Evolutionary conservation across 2,797 vertebrate species (phyloP), one percentile per base, ranked within the genome.

Genomic region (Acanthurus leucopareius): DNA sequence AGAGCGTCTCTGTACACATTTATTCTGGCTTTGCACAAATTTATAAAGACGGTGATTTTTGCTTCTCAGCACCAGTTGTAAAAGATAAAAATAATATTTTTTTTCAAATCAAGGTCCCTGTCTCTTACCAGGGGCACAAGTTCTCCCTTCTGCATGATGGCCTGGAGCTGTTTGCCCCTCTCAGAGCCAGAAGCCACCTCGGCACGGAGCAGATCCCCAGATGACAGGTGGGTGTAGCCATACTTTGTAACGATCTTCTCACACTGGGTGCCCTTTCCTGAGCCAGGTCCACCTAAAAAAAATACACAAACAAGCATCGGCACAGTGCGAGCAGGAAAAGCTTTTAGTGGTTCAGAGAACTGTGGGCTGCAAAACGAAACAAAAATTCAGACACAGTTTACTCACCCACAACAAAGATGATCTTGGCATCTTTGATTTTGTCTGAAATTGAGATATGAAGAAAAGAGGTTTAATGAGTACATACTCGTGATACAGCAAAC

Each of bases 341-440:
- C 25, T 64, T 22, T 16, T 11, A 17, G 2, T 38, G 19, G 11
- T 60, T 45, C 17, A 70, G 60, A 15, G 52, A 22, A 14, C 4
- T 44, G 11, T 17, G 20, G 19, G n/a, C 5, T 61, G 49, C 2
- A 69, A 74, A 51, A 42, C 52, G 5, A 22, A 6, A 20, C 14
- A 61, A 22, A 11, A 42, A 13, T 10, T n/a, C 0, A 7, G 11
- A n/a, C 2, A 1, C 14, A 10, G 4, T 32, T 10, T 51, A 98
- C 98, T 99, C 92, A 99, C 98, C 98, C 83, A 99, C 98, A 68
- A 99, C 98, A 3, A 99, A 99, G 95, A 99, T 97, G 95, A 99
- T 99, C 93, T 98, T 99, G 75, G 96, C 92, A 56, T 97, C 94
- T 92, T 99, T 99, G 82, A 99, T 94, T 91, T 99, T 99, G 75